Evolutionary conservation across 2,888 invertebrate genomes (phyloP), one percentile per base, ranked within the genome.

Genomic region (Scaptomyza parva): DNA sequence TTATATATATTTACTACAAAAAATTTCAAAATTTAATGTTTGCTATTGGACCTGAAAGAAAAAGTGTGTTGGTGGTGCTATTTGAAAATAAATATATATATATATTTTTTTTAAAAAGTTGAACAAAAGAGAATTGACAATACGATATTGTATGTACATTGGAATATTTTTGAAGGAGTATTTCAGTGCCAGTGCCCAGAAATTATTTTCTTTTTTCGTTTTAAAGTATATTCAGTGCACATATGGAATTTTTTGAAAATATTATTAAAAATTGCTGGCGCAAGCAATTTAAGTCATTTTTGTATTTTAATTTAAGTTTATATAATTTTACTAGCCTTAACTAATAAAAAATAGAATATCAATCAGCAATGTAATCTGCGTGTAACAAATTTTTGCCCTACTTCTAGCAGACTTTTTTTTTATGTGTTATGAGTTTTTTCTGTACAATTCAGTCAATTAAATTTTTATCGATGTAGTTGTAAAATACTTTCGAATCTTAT

Each of bases 391-490:
- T 37, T 39, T 50, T 44, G 41, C 33, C 28, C 60, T 61, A 54
- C 66, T 53, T n/a, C 48, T 60, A 75, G 57, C 73, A 70, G 65
- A 70, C 61, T 70, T 76, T 35, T 7, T 35, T 35, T 35, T 57
- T 11, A 54, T 41, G 28, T 47, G 33, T 33, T 48, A 26, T 20
- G 17, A 14, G 24, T 44, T 48, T 6, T 47, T 53, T 65, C 52
- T 74, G 52, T 70, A 74, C 70, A 74, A 39, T 62, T 74, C 74
- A 74, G 74, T 76, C 74, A 17, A 30, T 52, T 61, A 41, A 54
- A 43, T 43, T 43, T 44, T 51, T 51, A 26, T 61, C 40, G 52
- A 67, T 71, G 37, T 44, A 26, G 20, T 51, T 47, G 52, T 26
- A 52, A 37, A 26, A 18, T 61, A 50, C 17, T 40, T 40, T 18